Conservation (phyloP, 2,113 vertebrate genomes). For the Plestiodon gilberti region DNA sequence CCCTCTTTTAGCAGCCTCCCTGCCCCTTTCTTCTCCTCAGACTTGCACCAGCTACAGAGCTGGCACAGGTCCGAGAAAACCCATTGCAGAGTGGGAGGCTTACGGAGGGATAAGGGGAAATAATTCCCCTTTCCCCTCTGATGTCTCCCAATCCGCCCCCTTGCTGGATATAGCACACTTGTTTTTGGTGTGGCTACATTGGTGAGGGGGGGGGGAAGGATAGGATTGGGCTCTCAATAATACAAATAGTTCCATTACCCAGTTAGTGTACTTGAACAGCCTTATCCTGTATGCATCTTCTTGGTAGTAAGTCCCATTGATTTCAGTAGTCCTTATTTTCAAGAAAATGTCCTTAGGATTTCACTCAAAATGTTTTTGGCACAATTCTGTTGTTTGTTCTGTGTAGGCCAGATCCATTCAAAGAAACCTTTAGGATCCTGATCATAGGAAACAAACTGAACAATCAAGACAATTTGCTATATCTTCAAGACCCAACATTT, state of each 20-base stretch:
- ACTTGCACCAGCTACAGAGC: too few species aligned
- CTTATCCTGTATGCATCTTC: neutral
- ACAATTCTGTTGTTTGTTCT: neutral
- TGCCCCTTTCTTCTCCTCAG: too few species aligned
- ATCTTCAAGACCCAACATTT: neutral
- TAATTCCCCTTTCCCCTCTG: too few species aligned
- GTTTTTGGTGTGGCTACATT: too few species aligned
- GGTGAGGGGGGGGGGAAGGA: too few species aligned
- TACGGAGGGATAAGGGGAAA: too few species aligned
- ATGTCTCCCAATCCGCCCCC: too few species aligned
- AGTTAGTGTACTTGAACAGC: neutral
- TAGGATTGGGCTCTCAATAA: neutral
- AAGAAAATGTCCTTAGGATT: neutral
- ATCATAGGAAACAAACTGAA: neutral
- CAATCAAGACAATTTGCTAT: neutral
- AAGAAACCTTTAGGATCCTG: neutral
- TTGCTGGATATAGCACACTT: too few species aligned
- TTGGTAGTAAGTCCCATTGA: neutral
- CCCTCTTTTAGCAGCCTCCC: too few species aligned
- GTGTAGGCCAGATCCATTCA: neutral
- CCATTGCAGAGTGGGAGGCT: too few species aligned
- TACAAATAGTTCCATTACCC: neutral
- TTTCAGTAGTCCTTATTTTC: neutral
- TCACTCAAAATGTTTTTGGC: neutral
- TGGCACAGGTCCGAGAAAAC: too few species aligned